Evolutionary conservation across 2,113 vertebrate genomes (phyloP), one percentile per base, ranked within the genome.

Genomic region (Crotalus helleri): DNA sequence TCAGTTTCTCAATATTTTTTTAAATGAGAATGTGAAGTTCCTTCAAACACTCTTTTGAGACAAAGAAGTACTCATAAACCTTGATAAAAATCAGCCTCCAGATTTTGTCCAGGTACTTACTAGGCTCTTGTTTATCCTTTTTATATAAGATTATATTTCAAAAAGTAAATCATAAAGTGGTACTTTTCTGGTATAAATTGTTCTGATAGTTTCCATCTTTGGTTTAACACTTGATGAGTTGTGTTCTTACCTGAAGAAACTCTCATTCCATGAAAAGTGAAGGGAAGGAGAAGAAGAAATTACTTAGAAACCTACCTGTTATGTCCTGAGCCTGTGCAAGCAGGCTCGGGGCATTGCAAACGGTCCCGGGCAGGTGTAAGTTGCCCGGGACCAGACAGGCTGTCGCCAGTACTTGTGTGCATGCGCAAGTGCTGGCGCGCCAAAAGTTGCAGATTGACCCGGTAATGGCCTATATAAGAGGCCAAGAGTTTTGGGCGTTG

Each of bases 271-370:
- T 88, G 91, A 95, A 92, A 11, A 55, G 85, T 88, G 90, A 94
- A 95, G 69, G n/a, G 69, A 81, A 69, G 29, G 26, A 69, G 4
- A 96, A 94, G 3, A 23, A 59, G 59, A 61, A 53, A 90, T 94
- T 81, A 96, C 94, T 96, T 96, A 86, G 88, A 93, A 94, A 85
- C 85, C 69, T 92, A 29, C 39, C 39, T 39, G 39, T 39, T 39
- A 39, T 39, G 39, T 39, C 39, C 39, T 39, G 39, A 39, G 39
- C 39, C 39, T 39, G 39, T 39, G 39, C 39, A 39, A 39, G 39
- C 39, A 39, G 39, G 39, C 39, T 39, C 39, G 39, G 39, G 39
- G 39, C 39, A 39, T 39, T 39, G 39, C 39, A 39, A 39, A 39
- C 39, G 39, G 39, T 39, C 39, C 39, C 39, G 39, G 39, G 39